Percentiles rank a stretch among this genome's conserved stretches.
phyloP scores from a whole-genome alignment of 2,113 vertebrate species.

The Solenodon paradoxus region DNA sequence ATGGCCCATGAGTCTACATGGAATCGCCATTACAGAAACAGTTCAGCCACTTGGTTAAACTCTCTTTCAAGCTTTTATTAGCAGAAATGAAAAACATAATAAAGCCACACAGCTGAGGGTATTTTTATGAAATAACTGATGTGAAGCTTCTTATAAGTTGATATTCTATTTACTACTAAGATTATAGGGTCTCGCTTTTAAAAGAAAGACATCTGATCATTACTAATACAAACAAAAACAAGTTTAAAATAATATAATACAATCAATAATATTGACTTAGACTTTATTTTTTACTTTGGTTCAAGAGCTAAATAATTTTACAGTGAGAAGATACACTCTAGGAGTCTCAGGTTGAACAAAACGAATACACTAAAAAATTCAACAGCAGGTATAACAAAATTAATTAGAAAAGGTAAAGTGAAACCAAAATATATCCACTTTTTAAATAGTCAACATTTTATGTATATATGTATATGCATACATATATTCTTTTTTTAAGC shows the following conservation, averaged over 20 bases:
- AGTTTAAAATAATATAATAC: neutral
- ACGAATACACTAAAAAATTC: neutral
- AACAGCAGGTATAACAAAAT: constrained; percentile 35
- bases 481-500: constrained; percentile 14
- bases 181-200: neutral
- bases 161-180: neutral
- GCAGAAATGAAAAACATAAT: neutral
- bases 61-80: neutral
- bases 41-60: neutral
- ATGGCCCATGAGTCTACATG: neutral
- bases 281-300: neutral
- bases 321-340: constrained; percentile 30
- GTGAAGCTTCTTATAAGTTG: neutral
- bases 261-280: neutral
- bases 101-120: neutral
- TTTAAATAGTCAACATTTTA: constrained; percentile 32
- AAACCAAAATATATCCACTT: neutral
- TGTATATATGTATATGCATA: too few species aligned
- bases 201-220: constrained; percentile 19
- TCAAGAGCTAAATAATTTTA: constrained; percentile 39
- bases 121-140: neutral
- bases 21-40: neutral
- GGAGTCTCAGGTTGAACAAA: constrained; percentile 13
- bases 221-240: neutral
- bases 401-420: constrained; percentile 16